Base-by-base conservation (phyloP, 2,888 invertebrate species). In the Tachina grossa region DNA sequence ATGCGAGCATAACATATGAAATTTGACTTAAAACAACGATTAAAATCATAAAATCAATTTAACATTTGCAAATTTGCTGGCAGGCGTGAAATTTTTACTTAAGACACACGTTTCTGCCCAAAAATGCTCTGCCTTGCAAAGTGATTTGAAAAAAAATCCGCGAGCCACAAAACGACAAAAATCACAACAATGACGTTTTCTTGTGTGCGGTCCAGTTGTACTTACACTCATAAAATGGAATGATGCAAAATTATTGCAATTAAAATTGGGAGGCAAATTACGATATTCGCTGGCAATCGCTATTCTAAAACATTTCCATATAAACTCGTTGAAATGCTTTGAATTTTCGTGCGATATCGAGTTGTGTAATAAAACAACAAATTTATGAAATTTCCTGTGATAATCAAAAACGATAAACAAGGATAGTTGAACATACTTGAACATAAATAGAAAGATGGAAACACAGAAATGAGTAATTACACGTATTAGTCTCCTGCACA, bases 1-100 rank as follows among this genome's bases (percentile, higher is more conserved):
- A 69, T 65, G 76, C 57, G 63, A 49, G 79, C 47, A 63, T 55
- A 82, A 82, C 66, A 80, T 77, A 80, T 72, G 66, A 84, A 83
- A 74, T 84, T 86, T 87, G 88, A 88, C 88, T 87, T 83, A 84
- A 87, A 88, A 88, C 87, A 87, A 87, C 88, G 88, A 88, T 88
- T 88, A 88, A 88, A 88, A 88, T 88, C 88, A 88, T 86, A 84
- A 87, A 88, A 88, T 87, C 88, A 87, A 88, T 88, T 89, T 87
- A 87, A 83, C 85, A 87, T 88, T 22, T 88, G 89, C 88, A 88
- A 90, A 91, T 91, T 76, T 89, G 91, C 91, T 91, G 88, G 90
- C 86, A 91, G 91, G 91, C 91, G 91, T 90, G 89, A 91, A 91
- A 89, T 89, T 88, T 86, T 80, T 75, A 75, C 84, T 76, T 68